Base-by-base conservation (phyloP, 2,888 invertebrate genomes). In the Nomada fabriciana region DNA sequence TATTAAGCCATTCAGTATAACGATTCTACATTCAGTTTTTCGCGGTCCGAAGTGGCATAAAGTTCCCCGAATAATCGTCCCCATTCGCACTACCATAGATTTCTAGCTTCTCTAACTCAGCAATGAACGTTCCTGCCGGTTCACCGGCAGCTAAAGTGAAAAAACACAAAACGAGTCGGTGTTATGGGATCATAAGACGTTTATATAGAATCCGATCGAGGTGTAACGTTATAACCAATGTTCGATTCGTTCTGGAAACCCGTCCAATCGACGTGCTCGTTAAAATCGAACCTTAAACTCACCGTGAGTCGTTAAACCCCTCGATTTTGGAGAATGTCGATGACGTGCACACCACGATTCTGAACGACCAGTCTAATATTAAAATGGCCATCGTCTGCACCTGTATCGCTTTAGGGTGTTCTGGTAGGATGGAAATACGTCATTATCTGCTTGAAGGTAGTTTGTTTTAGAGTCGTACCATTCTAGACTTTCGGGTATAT, bases 101-200 rank as follows among this genome's bases (percentile, higher is more conserved):
- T 60, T 9, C 36, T 18, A 5, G 36, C 53, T 36, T 53, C 53
- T 15, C 36, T 67, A 20, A 20, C 53, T 50, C 7, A 11, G 52
- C 25, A 13, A 65, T 29, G 52, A 52, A 52, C 65, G 65, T 65
- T 52, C 18, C 65, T 47, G 15, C 13, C 10, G 36, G 23, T 36
- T 53, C 67, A 53, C n/a, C 60, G 13, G 9, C 29, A 13, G 20
- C 10, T 15, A n/a, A 15, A 50, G 11, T 50, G 36, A 36, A 67
- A 36, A 67, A 67, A 67, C 53, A 36, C 3, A 1, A 29, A 53
- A 67, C 29, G 67, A 67, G 52, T 67, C 52, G 36, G 67, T 36
- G 67, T 67, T 67, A 67, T 53, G 53, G 53, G 67, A 36, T 53
- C 53, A 5, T 53, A 67, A 67, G 52, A 53, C 67, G 36, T 53